Evolutionary conservation across 2,113 vertebrate species (phyloP), one percentile per base, ranked within the genome.

Genomic region (Pardalotus punctatus): DNA sequence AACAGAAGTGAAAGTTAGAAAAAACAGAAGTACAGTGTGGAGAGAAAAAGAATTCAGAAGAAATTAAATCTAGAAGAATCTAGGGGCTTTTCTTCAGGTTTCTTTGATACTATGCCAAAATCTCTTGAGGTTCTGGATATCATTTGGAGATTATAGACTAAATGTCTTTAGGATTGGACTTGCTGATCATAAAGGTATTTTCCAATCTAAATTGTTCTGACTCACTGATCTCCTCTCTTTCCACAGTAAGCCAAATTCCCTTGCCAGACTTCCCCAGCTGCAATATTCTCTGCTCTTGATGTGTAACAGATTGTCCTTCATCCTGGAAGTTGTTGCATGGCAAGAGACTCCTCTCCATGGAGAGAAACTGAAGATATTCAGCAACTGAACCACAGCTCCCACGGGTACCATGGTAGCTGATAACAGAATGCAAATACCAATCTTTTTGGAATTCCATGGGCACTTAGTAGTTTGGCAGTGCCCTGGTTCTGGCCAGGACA

Each of bases 281-380:
- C 38, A 73, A 15, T 0, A 0, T 1, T 15, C 29, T 58, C 16
- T 66, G 8, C 10, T 62, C 33, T 74, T 1, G 2, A 14, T 11
- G 28, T 17, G 4, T n/a, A 79, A 51, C 18, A 60, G 23, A n/a
- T 36, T 76, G 33, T 54, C n/a, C 54, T 66, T 53, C 1, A 4
- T 33, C 31, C 15, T 69, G 66, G 66, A 72, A 87, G 17, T 7
- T 45, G 56, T 53, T 50, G 20, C 42, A 28, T 21, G 19, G 31
- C 13, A 48, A 69, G 33, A 87, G 36, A 20, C 14, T 81, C 12
- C 29, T 51, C 33, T 45, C 13, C 7, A n/a, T 23, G 23, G 31
- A 76, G 25, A 54, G 24, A 36, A 90, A 48, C 24, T 82, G 50
- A 79, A 80, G 48, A 36, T 57, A 65, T 15, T 69, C n/a, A 56